phyloP scores from a whole-genome alignment of 2,113 vertebrate genomes.

The Myocastor coypus region DNA sequence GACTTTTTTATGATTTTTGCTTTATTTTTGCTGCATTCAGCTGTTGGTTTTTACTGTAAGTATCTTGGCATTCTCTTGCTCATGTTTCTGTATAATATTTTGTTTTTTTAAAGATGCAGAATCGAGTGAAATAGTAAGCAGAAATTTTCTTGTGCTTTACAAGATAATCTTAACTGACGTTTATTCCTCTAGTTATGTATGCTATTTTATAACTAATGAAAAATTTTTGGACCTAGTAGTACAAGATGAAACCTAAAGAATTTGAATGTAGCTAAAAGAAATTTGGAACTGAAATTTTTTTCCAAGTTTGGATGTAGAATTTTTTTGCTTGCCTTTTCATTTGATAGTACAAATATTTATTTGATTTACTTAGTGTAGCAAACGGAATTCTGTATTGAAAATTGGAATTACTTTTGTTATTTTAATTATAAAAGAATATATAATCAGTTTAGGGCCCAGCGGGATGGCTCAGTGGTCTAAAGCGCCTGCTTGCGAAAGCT shows the following conservation, averaged over 20 bases:
- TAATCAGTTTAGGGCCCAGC: not conserved
- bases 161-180: not conserved
- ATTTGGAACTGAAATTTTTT: conserved; percentile 27
- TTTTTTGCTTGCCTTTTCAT: conserved; percentile 35
- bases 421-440: conserved; percentile 19
- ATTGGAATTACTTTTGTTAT: conserved; percentile 17
- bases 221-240: not conserved
- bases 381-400: conserved; percentile 10
- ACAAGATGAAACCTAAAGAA: conserved; percentile 4
- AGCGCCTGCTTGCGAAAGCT: no score
- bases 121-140: conserved; percentile 25
- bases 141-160: conserved; percentile 1
- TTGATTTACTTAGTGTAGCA: conserved; percentile 17
- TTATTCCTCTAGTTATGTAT: conserved; percentile 20
- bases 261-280: conserved; percentile 21
- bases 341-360: not conserved
- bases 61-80: conserved; percentile 85
- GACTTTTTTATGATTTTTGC: conserved; percentile 80
- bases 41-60: conserved; percentile 97
- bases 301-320: not conserved
- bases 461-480: no score
- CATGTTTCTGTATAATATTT: conserved; percentile 69
- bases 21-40: conserved; percentile 87
- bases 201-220: not conserved
- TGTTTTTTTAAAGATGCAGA: conserved; percentile 23